phyloP scores from a whole-genome alignment of 2,113 vertebrate species.

The Prinia subflava region DNA sequence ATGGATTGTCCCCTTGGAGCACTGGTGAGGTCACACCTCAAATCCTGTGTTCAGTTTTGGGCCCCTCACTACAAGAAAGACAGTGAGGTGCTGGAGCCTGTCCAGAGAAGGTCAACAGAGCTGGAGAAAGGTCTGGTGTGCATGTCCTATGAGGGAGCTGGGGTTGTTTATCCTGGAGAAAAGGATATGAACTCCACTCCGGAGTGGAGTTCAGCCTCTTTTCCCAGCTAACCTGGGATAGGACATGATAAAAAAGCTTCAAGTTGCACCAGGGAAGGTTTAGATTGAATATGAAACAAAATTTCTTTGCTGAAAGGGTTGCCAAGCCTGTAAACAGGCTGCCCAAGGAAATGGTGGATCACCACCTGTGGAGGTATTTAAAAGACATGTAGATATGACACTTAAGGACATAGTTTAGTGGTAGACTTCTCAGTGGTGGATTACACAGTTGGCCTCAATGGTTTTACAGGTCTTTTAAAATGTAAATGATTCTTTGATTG shows the following conservation, averaged over 20 bases:
- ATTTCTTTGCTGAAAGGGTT: neutral
- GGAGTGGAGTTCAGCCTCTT: neutral
- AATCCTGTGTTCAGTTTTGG: neutral
- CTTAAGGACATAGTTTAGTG: neutral
- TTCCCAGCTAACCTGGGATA: neutral
- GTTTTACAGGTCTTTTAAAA: neutral
- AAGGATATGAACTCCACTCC: neutral
- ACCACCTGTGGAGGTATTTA: neutral
- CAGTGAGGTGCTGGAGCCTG: neutral
- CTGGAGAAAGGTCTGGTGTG: neutral
- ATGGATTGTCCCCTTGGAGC: neutral
- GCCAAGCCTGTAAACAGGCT: neutral
- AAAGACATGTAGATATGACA: neutral
- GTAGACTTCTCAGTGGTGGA: neutral
- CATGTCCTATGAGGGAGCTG: neutral
- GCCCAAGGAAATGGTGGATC: neutral
- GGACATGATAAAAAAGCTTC: neutral
- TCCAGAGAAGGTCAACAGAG: accelerated
- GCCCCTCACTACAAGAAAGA: neutral
- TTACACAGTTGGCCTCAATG: neutral
- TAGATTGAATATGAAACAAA: neutral
- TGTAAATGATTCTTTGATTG: neutral
- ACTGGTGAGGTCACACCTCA: neutral
- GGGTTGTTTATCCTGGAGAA: neutral
- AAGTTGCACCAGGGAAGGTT: neutral